These are phyloP conservation scores for Saccopteryx leptura DNA, from an alignment of 2,113 vertebrate genomes.

Conservation along the genomic window DNA sequence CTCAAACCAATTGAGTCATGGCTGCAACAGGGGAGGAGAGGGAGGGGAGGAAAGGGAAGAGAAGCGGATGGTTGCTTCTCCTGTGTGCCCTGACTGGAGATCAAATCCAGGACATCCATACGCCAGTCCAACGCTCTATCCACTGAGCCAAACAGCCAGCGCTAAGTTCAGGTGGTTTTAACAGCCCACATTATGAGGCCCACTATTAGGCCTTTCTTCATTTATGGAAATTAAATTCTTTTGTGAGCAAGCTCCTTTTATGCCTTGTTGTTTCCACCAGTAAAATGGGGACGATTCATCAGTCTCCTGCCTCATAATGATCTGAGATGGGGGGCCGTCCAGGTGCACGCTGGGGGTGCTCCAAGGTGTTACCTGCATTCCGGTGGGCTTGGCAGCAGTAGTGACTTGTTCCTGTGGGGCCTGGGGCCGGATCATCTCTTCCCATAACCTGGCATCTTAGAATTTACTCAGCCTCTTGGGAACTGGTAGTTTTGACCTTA, in stretches of 20 bases:
- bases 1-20: too few species aligned
- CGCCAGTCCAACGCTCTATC: too few species aligned
- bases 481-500: not conserved
- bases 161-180: too few species aligned
- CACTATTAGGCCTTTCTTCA: not conserved
- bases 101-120: too few species aligned
- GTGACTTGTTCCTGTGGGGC: not conserved
- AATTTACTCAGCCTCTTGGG: not conserved
- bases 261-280: not conserved
- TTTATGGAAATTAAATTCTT: not conserved
- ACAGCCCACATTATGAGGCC: too few species aligned
- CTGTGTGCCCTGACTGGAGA: too few species aligned
- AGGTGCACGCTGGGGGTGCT: not conserved
- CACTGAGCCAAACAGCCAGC: too few species aligned
- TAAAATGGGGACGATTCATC: not conserved
- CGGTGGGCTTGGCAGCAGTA: not conserved
- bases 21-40: too few species aligned
- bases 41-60: too few species aligned
- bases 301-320: not conserved
- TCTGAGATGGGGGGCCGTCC: not conserved
- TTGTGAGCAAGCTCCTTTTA: not conserved
- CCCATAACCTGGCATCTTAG: not conserved
- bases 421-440: not conserved
- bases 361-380: not conserved
- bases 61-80: too few species aligned